A percentile compares a stretch with the other conserved stretches of the same genome.
Conservation (phyloP, 2,113 vertebrate genomes). For the Penelope pileata region DNA sequence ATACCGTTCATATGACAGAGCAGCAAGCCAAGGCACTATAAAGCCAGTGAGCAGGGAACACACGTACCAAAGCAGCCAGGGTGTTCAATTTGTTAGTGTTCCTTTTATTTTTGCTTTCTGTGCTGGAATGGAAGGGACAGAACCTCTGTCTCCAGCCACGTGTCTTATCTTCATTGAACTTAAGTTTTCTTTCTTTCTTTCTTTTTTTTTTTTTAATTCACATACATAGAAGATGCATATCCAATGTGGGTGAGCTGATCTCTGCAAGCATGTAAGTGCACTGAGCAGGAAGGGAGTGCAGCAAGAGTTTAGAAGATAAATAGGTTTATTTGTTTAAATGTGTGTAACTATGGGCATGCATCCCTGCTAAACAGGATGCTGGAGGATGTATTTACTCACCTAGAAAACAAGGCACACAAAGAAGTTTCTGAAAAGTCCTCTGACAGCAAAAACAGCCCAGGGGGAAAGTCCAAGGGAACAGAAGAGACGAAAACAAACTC, state of each 20-base stretch:
- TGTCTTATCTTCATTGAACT: not conserved
- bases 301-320: not conserved
- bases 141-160: not conserved
- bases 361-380: not conserved
- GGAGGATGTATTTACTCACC: not conserved
- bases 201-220: not conserved
- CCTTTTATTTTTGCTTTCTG: slow-evolving; percentile 33
- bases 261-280: not conserved
- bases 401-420: not conserved
- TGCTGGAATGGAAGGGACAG: not conserved
- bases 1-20: not conserved
- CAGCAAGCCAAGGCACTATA: slow-evolving; percentile 12
- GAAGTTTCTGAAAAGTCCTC: not conserved
- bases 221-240: not conserved
- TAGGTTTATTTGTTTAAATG: not conserved
- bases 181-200: too few relatives aligned
- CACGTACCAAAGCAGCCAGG: not conserved
- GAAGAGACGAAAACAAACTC: not conserved
- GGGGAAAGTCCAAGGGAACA: not conserved
- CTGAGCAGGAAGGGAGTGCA: not conserved
- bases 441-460: not conserved
- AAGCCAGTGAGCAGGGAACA: not conserved
- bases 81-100: not conserved
- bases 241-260: not conserved
- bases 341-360: not conserved